Conservation (phyloP, 2,797 vertebrate genomes). For the Coregonus suidteri region DNA sequence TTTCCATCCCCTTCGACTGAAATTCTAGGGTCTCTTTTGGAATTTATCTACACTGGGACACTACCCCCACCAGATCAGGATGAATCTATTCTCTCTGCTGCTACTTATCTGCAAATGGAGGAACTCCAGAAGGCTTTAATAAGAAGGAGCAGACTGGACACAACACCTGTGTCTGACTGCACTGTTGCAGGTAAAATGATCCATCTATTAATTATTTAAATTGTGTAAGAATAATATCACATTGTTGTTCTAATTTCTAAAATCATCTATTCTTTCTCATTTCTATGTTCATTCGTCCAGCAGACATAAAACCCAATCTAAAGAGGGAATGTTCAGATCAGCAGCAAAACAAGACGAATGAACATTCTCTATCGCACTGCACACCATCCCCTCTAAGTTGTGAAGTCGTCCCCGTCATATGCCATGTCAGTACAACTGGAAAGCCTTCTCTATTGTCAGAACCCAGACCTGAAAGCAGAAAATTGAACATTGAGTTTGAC, state of each 20-base stretch:
- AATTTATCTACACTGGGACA: conserved; percentile 75
- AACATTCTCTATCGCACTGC: not conserved
- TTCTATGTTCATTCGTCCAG: not conserved
- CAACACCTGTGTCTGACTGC: not conserved
- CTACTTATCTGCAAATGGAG: conserved; percentile 72
- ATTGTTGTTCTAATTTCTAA: too few relatives aligned
- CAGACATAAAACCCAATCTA: not conserved
- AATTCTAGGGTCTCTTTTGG: conserved; percentile 63
- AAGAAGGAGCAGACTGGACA: conserved; percentile 23
- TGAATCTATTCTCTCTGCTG: conserved; percentile 60
- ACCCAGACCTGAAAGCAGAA: not conserved
- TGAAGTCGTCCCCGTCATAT: not conserved
- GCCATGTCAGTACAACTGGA: not conserved
- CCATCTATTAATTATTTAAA: not conserved
- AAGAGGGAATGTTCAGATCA: not conserved
- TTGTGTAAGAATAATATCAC: not conserved
- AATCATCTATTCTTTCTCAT: not conserved
- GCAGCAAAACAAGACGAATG: not conserved
- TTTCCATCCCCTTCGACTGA: conserved; percentile 61
- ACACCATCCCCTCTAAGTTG: not conserved
- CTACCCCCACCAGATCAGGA: conserved; percentile 54
- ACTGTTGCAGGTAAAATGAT: conserved; percentile 1
- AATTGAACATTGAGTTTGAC: not conserved
- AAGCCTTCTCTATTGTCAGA: not conserved
- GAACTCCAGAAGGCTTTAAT: conserved; percentile 61